Base-by-base conservation (phyloP, 2,888 invertebrate species). In the Ctenicera cuprea region DNA sequence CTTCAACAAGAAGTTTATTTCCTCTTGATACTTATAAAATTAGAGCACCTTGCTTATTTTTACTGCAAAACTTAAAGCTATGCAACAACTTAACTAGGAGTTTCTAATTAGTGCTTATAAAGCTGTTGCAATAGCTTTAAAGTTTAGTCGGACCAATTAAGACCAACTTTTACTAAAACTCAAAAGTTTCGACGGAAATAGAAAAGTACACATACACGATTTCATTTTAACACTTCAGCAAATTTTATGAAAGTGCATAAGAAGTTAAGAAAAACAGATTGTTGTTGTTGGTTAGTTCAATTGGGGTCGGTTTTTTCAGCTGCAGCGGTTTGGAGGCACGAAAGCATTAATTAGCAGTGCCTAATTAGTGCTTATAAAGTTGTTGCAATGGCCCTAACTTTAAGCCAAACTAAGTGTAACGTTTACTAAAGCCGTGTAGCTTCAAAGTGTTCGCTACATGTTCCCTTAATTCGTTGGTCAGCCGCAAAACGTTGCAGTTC, bases 401-500 rank as follows among this genome's bases (percentile, higher is more conserved):
- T 48, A 52, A 69, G 45, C 48, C 50, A 37, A 20, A 57, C 38
- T 65, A 66, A 65, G 59, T 65, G 41, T 66, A 52, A 33, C 38
- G 66, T 50, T 59, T 66, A 18, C 59, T 66, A 43, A 38, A 57
- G 57, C 67, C 59, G 45, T 61, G 57, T 65, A 66, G 59, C 65
- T 41, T 65, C 71, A 71, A 66, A 71, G 71, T 66, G 66, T 61
- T 71, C 62, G 38, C 65, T 41, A 38, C 66, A 59, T 52, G 61
- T 41, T 50, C 59, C 71, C 52, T 48, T 72, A 72, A 72, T 72
- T 62, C 57, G 67, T 54, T 67, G 67, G 67, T 72, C 67, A 67
- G 41, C 72, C 72, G 37, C 72, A 62, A 72, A 72, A 67, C 63
- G 61, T 38, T 72, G 72, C 72, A 72, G 72, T 45, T 11, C 43